phyloP scores from a whole-genome alignment of 2,113 vertebrate genomes.

The Mesitornis unicolor region DNA sequence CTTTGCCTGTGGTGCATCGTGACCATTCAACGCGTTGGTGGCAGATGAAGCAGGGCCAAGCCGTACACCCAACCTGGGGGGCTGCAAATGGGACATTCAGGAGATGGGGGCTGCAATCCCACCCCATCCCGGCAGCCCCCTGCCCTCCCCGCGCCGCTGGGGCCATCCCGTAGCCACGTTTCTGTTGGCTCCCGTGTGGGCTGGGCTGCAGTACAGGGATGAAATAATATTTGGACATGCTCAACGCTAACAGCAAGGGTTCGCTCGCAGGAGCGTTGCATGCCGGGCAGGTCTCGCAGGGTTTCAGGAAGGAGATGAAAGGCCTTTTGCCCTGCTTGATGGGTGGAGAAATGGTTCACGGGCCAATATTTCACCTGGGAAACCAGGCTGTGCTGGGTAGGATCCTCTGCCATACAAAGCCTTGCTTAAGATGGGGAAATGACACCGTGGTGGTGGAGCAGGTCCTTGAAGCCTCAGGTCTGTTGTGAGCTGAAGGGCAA shows the following conservation, averaged over 20 bases:
- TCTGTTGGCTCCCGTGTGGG: not conserved
- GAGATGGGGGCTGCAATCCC: not conserved
- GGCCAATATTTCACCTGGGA: not conserved
- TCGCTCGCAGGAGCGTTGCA: not conserved
- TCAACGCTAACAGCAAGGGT: not conserved
- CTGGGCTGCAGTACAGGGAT: slow-evolving; percentile 1
- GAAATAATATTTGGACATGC: not conserved
- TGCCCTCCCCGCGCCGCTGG: not conserved
- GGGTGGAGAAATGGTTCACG: not conserved
- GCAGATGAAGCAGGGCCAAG: not conserved
- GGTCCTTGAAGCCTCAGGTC: not conserved
- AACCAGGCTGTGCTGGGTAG: not conserved
- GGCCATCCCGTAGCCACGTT: not conserved
- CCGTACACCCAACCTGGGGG: not conserved
- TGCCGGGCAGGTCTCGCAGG: not conserved
- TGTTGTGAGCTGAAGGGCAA: not conserved
- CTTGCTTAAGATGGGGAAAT: not conserved
- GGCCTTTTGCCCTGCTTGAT: not conserved
- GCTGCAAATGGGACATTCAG: not conserved
- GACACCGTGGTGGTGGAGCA: not conserved
- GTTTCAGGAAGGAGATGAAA: not conserved
- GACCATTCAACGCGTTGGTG: accelerated
- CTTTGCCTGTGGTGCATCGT: not conserved
- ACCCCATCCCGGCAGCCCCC: not conserved
- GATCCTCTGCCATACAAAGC: not conserved